Conservation (phyloP, 2,888 invertebrate genomes). For the Smittia aterrima region DNA sequence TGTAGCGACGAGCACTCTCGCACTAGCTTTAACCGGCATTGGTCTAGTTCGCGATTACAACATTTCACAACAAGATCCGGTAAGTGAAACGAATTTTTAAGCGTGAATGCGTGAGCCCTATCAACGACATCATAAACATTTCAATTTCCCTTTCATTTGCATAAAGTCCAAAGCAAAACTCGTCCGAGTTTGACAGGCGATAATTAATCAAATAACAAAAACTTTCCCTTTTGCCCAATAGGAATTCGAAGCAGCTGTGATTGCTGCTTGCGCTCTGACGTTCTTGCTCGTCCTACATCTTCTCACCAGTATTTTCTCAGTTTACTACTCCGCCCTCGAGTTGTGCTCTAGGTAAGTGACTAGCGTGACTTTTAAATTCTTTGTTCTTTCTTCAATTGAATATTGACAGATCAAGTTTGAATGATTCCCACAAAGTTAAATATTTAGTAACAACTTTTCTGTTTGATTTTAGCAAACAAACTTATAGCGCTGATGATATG, state of each 20-base stretch:
- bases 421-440: no score
- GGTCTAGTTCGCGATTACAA: slow-evolving; percentile 52
- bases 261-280: slow-evolving; percentile 51
- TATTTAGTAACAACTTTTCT: no score
- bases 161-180: no score
- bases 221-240: slow-evolving; percentile 42
- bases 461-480: not conserved
- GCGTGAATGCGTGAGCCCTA: not conserved
- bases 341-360: slow-evolving; percentile 53
- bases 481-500: not conserved
- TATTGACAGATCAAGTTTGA: no score
- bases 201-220: no score
- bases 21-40: slow-evolving; percentile 52
- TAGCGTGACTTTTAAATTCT: no score
- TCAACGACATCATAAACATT: not conserved
- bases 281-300: slow-evolving; percentile 52
- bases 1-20: slow-evolving; percentile 53
- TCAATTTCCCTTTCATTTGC: not conserved
- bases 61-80: slow-evolving; percentile 48
- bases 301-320: slow-evolving; percentile 52
- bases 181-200: no score
- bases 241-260: slow-evolving; percentile 50
- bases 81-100: no score
- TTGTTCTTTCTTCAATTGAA: no score
- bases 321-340: slow-evolving; percentile 51